These are phyloP conservation scores for Nymphalis urticae DNA, from an alignment of 2,888 invertebrate species.

Conservation along the genomic window DNA sequence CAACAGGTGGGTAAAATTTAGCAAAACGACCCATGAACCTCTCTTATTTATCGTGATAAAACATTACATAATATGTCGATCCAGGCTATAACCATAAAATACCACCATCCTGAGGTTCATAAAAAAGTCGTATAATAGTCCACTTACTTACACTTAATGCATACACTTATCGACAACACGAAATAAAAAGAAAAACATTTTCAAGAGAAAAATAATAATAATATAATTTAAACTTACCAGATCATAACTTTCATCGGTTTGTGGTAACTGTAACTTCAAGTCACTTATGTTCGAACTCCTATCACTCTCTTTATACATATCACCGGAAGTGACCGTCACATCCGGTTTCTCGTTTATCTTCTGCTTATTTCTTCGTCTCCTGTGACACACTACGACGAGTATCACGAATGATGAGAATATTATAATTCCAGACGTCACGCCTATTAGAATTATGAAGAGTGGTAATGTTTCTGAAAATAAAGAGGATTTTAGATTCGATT, in stretches of 20 bases:
- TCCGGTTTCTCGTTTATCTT: slow-evolving; percentile 83
- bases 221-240: slow-evolving; percentile 72
- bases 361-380: slow-evolving; percentile 81
- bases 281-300: slow-evolving; percentile 96
- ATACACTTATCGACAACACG: background rate
- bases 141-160: too few relatives aligned
- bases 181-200: too few relatives aligned
- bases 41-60: too few relatives aligned
- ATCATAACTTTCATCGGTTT: slow-evolving; percentile 90
- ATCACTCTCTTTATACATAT: slow-evolving; percentile 88
- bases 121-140: too few relatives aligned
- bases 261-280: slow-evolving; percentile 92
- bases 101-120: too few relatives aligned
- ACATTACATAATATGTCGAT: too few relatives aligned
- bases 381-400: slow-evolving; percentile 89
- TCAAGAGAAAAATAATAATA: too few relatives aligned
- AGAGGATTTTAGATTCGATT: background rate
- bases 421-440: slow-evolving; percentile 91
- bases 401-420: slow-evolving; percentile 91
- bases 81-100: too few relatives aligned
- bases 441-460: slow-evolving; percentile 90
- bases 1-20: too few relatives aligned
- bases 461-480: slow-evolving; percentile 86
- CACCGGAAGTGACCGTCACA: slow-evolving; percentile 70
- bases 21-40: too few relatives aligned